Evolutionary conservation across 2,888 invertebrate genomes (phyloP).

Genomic region (Brachyopa scutellaris): DNA sequence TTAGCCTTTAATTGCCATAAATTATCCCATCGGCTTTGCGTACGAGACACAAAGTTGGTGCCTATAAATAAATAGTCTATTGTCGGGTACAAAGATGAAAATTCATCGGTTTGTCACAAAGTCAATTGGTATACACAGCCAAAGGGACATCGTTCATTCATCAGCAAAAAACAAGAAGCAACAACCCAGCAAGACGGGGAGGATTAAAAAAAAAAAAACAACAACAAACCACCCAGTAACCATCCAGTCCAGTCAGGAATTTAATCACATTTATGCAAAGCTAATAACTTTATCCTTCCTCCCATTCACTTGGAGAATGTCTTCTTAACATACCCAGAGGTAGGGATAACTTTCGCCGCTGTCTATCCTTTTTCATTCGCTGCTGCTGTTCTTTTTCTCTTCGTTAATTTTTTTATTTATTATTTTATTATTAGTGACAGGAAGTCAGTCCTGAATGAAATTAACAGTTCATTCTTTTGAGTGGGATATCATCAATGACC

Average conservation of each 20-base stretch:
- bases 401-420: conserved; percentile 29
- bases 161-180: conserved; percentile 9
- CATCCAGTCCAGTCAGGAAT: conserved; percentile 23
- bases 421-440: conserved; percentile 30
- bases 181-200: neutral
- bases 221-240: neutral
- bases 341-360: conserved; percentile 27
- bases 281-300: conserved; percentile 62
- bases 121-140: conserved; percentile 55
- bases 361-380: conserved; percentile 13
- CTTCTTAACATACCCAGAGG: conserved; percentile 7
- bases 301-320: conserved; percentile 34
- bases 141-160: conserved; percentile 35
- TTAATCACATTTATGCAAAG: conserved; percentile 63
- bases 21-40: conserved; percentile 61
- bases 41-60: conserved; percentile 28
- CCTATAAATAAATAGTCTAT: conserved; percentile 49
- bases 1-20: conserved; percentile 65
- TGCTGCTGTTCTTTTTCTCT: neutral
- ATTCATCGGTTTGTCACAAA: conserved; percentile 62
- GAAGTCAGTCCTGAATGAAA: conserved; percentile 6
- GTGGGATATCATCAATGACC: neutral
- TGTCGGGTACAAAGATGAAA: conserved; percentile 40
- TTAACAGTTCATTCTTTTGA: neutral
- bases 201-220: neutral